These are phyloP conservation scores for Forbesichthys papilliferus DNA, from an alignment of 2,113 vertebrate species.

Conservation along the genomic window DNA sequence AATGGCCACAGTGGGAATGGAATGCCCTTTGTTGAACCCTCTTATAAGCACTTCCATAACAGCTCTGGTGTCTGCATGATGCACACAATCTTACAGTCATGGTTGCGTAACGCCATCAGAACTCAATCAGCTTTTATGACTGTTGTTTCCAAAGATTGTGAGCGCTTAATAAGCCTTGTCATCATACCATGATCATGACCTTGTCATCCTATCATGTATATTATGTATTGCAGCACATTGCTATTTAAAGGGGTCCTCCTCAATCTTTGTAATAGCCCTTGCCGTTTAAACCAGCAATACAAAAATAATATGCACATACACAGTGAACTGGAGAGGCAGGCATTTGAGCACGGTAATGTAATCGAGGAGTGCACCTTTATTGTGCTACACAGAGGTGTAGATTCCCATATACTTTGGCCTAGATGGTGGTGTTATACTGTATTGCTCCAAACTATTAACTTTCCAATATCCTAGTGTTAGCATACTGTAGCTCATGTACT, in stretches of 20 bases:
- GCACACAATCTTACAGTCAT: conserved; percentile 49
- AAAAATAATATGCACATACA: no score
- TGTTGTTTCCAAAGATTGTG: conserved; percentile 40
- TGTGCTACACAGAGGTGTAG: no score
- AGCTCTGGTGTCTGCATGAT: conserved; percentile 36
- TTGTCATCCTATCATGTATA: background rate
- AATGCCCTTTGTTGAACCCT: conserved; percentile 1
- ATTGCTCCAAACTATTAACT: no score
- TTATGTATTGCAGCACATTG: background rate
- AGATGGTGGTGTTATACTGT: no score
- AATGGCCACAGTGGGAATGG: conserved; percentile 23
- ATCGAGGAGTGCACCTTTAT: no score
- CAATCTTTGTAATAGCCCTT: background rate
- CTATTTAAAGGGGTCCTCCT: background rate
- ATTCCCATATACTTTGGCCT: no score
- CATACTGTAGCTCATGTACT: background rate
- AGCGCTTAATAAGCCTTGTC: conserved; percentile 16
- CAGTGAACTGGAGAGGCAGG: no score
- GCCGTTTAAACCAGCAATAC: no score
- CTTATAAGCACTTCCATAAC: conserved; percentile 22
- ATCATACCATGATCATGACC: background rate
- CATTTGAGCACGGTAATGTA: no score
- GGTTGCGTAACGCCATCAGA: background rate
- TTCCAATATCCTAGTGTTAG: no score
- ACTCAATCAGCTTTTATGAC: conserved; percentile 34